phyloP scores from a whole-genome alignment of 2,113 vertebrate species.

The Proteles cristata region DNA sequence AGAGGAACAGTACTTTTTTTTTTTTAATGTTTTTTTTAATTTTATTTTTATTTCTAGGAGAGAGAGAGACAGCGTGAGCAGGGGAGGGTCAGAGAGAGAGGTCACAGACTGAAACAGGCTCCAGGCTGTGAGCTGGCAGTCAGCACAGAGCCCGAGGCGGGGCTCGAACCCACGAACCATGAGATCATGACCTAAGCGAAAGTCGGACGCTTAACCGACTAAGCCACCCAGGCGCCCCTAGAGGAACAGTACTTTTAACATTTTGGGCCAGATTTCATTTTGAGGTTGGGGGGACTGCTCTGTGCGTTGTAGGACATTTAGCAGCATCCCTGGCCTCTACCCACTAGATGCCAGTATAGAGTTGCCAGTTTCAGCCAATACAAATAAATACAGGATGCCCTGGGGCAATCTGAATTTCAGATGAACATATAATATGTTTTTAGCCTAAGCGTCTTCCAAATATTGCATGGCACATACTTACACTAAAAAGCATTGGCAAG shows the following conservation, averaged over 20 bases:
- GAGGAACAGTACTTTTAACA: background rate
- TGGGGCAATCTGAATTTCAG: background rate
- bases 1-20: background rate
- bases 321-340: background rate
- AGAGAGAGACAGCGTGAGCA: too few relatives aligned
- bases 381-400: background rate
- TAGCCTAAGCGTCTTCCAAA: background rate
- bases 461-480: background rate
- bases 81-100: too few relatives aligned
- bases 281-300: background rate
- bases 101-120: too few relatives aligned
- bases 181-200: too few relatives aligned
- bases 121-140: too few relatives aligned
- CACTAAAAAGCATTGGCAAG: background rate
- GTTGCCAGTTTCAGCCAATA: background rate
- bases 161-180: too few relatives aligned
- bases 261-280: background rate
- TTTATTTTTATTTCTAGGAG: too few relatives aligned
- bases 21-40: too few relatives aligned
- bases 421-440: background rate
- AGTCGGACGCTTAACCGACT: too few relatives aligned
- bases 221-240: too few relatives aligned
- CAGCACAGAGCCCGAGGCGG: too few relatives aligned
- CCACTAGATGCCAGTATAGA: constrained; percentile 4
- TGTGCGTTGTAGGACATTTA: background rate